Percentiles rank a stretch among this genome's conserved stretches.
Conservation (phyloP, 2,113 vertebrate species). For the Salvator merianae region DNA sequence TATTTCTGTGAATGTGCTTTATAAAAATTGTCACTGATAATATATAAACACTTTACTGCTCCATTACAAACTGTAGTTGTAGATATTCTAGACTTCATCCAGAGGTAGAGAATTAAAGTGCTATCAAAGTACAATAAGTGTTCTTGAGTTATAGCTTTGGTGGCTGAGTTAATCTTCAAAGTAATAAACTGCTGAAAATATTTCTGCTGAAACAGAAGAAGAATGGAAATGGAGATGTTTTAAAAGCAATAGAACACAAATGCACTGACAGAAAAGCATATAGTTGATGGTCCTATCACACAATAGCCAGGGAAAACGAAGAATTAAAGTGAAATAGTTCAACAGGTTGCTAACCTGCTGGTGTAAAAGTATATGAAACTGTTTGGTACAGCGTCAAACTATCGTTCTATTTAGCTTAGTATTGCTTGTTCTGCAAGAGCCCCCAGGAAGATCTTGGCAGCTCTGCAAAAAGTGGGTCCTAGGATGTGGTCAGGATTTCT, state of each 20-base stretch:
- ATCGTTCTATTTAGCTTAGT: not conserved
- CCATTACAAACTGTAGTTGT: constrained; percentile 25
- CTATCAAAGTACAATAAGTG: constrained; percentile 39
- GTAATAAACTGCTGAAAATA: constrained; percentile 24
- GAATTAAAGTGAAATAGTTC: constrained; percentile 5
- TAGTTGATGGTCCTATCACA: not conserved
- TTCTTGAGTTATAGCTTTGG: constrained; percentile 29
- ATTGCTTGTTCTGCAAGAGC: not conserved
- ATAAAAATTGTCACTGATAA: constrained; percentile 37
- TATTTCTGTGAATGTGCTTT: constrained; percentile 24
- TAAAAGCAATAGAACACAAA: not conserved
- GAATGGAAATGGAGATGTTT: constrained; percentile 31
- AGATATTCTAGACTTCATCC: constrained; percentile 36
- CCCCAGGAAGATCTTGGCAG: not conserved
- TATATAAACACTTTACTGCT: constrained; percentile 17
- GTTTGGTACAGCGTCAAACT: not conserved
- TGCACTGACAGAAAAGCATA: not conserved
- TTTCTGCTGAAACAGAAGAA: constrained; percentile 34
- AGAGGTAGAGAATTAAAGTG: constrained; percentile 46
- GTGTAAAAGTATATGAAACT: not conserved
- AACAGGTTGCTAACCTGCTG: not conserved
- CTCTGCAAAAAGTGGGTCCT: not conserved
- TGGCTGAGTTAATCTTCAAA: constrained; percentile 49
- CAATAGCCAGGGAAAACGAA: not conserved
- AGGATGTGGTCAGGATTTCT: not conserved